Evolutionary conservation across 2,888 invertebrate species (phyloP).

Genomic region (Drosophila incognita): DNA sequence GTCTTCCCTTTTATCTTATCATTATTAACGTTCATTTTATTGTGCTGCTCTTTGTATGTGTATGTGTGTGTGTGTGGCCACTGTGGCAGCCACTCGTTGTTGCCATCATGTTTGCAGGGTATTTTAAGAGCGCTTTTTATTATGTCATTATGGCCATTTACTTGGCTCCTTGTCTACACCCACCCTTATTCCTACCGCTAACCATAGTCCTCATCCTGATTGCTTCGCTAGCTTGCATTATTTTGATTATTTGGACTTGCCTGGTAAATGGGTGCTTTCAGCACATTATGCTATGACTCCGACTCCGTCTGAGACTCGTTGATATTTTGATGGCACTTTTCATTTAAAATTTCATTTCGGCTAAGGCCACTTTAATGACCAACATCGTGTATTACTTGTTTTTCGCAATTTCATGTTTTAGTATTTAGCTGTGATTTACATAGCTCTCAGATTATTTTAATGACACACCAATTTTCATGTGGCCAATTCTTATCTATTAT

Average conservation of each 20-base stretch:
- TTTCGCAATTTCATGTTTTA: conserved; percentile 18
- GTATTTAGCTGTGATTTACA: conserved; percentile 58
- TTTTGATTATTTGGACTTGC: conserved; percentile 75
- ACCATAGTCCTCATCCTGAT: conserved; percentile 21
- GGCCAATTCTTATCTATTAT: conserved; percentile 23
- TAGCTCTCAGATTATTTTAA: conserved; percentile 48
- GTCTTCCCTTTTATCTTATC: conserved; percentile 75
- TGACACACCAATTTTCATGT: conserved; percentile 25
- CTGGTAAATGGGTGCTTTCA: conserved; percentile 60
- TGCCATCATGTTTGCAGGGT: conserved; percentile 71
- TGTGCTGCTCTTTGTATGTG: conserved; percentile 58
- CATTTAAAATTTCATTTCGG: conserved; percentile 54
- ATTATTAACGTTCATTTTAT: conserved; percentile 80
- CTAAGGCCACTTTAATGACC: conserved; percentile 45
- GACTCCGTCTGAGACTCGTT: conserved; percentile 41
- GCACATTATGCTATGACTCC: conserved; percentile 67
- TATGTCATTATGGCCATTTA: conserved; percentile 80
- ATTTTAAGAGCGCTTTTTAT: conserved; percentile 76
- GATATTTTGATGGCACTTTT: conserved; percentile 67
- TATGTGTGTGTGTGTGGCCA: conserved; percentile 9
- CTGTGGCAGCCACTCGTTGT: conserved; percentile 46
- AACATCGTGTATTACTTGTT: conserved; percentile 37
- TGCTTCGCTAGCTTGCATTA: conserved; percentile 65
- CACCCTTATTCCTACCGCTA: neutral
- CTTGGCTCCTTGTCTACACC: conserved; percentile 48